Evolutionary conservation across 2,797 vertebrate species (phyloP), one percentile per base, ranked within the genome.

Genomic region (Chrysocyon brachyurus): DNA sequence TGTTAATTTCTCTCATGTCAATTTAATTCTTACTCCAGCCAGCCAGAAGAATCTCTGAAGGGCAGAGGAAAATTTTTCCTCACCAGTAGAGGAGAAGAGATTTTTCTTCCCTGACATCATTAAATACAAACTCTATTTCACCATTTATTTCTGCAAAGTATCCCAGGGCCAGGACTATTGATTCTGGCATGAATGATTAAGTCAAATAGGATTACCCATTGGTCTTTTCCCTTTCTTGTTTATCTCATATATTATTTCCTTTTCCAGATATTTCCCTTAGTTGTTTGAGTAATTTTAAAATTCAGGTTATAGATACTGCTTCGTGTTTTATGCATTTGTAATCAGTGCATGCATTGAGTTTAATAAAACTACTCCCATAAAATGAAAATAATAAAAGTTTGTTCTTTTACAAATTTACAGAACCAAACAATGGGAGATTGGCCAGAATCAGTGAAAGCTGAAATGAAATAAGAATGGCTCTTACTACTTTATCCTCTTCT

Each of bases 311-410:
- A 79, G 54, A 68, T 40, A 57, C 36, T 70, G 26, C 14, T 82
- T 94, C 73, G 1, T 28, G 40, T 64, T 94, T 92, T 59, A 57
- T 52, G 40, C 5, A 64, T 90, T 92, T 75, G 56, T 61, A 63
- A 49, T 59, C 56, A 91, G n/a, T 22, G 3, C 6, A 66, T 64
- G 12, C 12, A 56, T 22, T 70, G 81, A 87, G 7, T 40, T 94
- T 9, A 72, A 77, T 83, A 77, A 92, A 89, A 83, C 59, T 72
- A 72, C 19, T 95, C 73, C 87, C 17, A 54, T 61, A 78, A 82
- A 28, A 66, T 66, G 36, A 64, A 88, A 90, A 87, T 24, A 36
- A 46, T 73, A 79, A 31, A 61, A 10, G 54, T 68, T 61, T 49
- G 17, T 6, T 81, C 84, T 28, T 14, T 26, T 52, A 72, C 9